Percentiles rank a stretch among this genome's conserved stretches.
phyloP scores from a whole-genome alignment of 64 coral and sea anemone species.

The Acropora yongei region DNA sequence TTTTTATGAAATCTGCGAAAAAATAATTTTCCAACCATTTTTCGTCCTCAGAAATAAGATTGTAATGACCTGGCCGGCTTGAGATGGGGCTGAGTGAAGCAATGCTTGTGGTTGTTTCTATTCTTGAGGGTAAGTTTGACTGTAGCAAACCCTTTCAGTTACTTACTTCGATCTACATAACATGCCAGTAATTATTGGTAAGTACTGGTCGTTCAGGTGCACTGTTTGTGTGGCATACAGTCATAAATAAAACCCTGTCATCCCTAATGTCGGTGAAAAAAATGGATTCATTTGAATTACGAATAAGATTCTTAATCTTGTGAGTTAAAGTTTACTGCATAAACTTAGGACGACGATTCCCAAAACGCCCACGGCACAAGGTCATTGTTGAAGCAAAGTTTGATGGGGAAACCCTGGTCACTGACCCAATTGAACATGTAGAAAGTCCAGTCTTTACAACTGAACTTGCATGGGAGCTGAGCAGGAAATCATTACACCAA shows the following conservation, averaged over 20 bases:
- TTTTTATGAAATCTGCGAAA: not conserved
- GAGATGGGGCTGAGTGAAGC: conserved; percentile 86
- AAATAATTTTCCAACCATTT: not conserved
- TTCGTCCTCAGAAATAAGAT: not conserved
- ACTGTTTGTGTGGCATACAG: no score
- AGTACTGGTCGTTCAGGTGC: no score
- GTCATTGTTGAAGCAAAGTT: conserved; percentile 97
- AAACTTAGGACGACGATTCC: conserved; percentile 82
- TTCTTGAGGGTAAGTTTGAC: conserved; percentile 87
- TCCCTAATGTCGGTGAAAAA: no score
- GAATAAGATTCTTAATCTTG: no score
- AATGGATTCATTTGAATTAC: no score
- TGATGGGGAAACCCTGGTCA: conserved; percentile 95
- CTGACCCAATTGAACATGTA: conserved; percentile 96
- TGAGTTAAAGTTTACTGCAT: not conserved
- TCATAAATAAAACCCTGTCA: no score
- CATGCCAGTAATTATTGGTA: no score
- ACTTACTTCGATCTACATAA: not conserved
- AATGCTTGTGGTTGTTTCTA: conserved; percentile 88
- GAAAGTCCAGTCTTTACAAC: conserved; percentile 93
- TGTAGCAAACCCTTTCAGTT: not conserved
- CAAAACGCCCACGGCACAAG: conserved; percentile 81
- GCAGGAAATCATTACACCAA: conserved; percentile 90
- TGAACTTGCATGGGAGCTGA: conserved; percentile 97
- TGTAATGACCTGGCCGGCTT: not conserved